Evolutionary conservation across 2,113 vertebrate species (phyloP), one percentile per base, ranked within the genome.

Genomic region (Pogonocichla stellata): DNA sequence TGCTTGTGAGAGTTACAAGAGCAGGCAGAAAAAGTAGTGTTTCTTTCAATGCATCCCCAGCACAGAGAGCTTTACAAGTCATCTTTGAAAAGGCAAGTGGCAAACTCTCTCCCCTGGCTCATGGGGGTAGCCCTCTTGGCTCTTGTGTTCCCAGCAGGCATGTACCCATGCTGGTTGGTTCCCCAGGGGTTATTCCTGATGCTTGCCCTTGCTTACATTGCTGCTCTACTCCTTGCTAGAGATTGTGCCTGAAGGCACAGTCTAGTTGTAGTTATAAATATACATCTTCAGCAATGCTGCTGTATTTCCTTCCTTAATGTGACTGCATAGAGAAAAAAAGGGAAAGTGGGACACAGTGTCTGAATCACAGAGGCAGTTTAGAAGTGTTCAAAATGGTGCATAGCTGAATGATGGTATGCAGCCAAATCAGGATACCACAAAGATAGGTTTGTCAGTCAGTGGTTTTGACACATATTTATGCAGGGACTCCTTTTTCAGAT

Each of bases 401-500:
- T 8, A 70, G 54, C 67, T 93, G 81, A 33, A 85, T 82, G 73
- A 80, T 10, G 42, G 24, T 66, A 60, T 54, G 72, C 78, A 95
- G 87, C 31, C 57, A 85, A 87, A 89, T 3, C 40, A 70, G 83
- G 84, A 85, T 69, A 69, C 53, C 42, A 62, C n/a, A 58, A 42
- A 75, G 60, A 62, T 38, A 16, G 4, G 8, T 23, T 23, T 91
- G 81, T 69, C 66, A 96, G 51, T 93, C 70, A 33, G 58, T 83
- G 67, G 19, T 67, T 80, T 87, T 89, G 29, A 92, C 53, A 53
- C 47, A 33, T 91, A 71, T 74, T 61, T 77, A 79, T 61, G 65
- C 48, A 89, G 31, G 36, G 61, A 80, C 84, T 91, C 48, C 75
- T 93, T 84, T 95, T 94, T 75, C 57, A 75, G 70, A 87, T 80